Base-by-base conservation (phyloP, 2,888 invertebrate genomes). In the Meteorus cinctellus region DNA sequence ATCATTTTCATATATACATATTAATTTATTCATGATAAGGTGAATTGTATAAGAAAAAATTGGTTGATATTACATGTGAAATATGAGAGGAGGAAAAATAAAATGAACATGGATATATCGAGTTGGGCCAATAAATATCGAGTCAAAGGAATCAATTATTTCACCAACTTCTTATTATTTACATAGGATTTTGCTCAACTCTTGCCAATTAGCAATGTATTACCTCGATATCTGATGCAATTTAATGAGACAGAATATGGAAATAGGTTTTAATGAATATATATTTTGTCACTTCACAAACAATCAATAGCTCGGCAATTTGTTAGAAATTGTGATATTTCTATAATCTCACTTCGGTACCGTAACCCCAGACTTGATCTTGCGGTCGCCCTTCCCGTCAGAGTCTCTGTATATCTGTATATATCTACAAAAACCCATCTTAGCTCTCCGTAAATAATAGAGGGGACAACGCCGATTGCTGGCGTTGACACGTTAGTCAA, bases 391-490 rank as follows among this genome's bases (percentile, higher is more conserved):
- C n/a, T 68, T 68, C 31, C 51, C 48, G n/a, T 31, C 16, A n/a
- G 4, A 16, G n/a, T 48, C 3, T 48, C 24, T n/a, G 16, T 31
- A 27, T 29, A 67, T 27, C 16, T 34, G 48, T 41, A 45, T 16
- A 68, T 24, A 55, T 55, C n/a, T n/a, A 8, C 8, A 19, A 24
- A 72, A 62, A 6, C 29, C 77, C 62, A 60, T 74, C 55, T 75
- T 55, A 75, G 59, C 36, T 71, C 65, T 71, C 65, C 55, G 59
- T 69, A 79, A 68, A 77, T 75, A 79, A 80, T 77, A 77, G 63
- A 77, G 74, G 73, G 76, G 71, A 77, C 71, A 77, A 71, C 65
- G 66, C 59, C 63, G 45, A 72, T 68, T 36, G 12, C 76, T 72
- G 65, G 34, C 41, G 12, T 27, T 67, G 71, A 66, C 71, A 75